Percentiles rank a stretch among this genome's conserved stretches.
phyloP scores from a whole-genome alignment of 2,888 invertebrate genomes.

The Papilio elwesi region DNA sequence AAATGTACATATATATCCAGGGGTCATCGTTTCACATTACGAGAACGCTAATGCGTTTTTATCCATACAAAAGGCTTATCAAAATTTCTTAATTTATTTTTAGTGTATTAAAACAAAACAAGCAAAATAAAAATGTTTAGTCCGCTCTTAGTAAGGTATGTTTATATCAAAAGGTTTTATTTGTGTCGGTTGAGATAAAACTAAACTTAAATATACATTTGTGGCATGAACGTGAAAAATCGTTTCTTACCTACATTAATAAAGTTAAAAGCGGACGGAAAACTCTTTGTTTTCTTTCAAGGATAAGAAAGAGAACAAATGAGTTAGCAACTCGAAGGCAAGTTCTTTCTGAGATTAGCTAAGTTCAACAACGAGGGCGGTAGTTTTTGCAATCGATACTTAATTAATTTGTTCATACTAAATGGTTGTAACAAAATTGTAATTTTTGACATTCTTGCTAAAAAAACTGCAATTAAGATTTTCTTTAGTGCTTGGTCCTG shows the following conservation, averaged over 20 bases:
- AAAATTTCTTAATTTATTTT: too few relatives aligned
- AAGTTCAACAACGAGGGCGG: conserved; percentile 27
- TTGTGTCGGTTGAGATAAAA: neutral
- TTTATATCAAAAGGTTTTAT: neutral
- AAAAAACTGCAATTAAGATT: neutral
- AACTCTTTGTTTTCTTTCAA: conserved; percentile 33
- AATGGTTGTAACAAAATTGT: neutral
- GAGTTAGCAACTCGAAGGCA: conserved; percentile 37
- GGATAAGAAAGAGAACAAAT: conserved; percentile 40
- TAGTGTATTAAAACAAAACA: too few relatives aligned
- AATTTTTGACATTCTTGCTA: neutral
- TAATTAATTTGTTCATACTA: conserved; percentile 8
- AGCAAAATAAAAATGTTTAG: too few relatives aligned
- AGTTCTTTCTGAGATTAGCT: conserved; percentile 36
- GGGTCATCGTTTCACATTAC: too few relatives aligned
- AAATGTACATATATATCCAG: too few relatives aligned
- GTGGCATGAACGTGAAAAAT: conserved; percentile 22
- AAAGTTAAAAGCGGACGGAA: conserved; percentile 22
- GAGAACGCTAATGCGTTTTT: too few relatives aligned
- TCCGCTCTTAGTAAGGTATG: too few relatives aligned
- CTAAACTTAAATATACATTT: conserved; percentile 1
- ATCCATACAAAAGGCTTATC: too few relatives aligned
- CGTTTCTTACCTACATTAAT: conserved; percentile 27
- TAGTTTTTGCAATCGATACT: conserved; percentile 24
- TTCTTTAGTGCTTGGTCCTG: neutral